These are phyloP conservation scores for Scaptomyza reducta DNA, from an alignment of 2,888 invertebrate species.

Conservation along the genomic window DNA sequence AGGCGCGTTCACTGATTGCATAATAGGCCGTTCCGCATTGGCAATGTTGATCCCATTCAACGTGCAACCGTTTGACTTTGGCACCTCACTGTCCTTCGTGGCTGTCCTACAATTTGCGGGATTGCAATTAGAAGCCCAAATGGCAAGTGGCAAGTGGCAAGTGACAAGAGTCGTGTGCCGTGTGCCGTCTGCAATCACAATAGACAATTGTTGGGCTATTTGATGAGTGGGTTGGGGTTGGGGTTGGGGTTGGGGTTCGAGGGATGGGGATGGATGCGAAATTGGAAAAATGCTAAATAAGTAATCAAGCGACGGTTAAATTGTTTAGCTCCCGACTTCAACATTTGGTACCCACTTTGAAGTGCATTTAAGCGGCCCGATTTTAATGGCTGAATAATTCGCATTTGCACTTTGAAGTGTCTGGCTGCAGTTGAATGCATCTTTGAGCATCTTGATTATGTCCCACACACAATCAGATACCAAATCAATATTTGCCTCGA, in stretches of 20 bases:
- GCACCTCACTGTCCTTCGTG: conserved; percentile 12
- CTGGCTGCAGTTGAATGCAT: conserved; percentile 60
- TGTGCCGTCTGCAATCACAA: conserved; percentile 33
- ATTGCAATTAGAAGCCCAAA: conserved; percentile 68
- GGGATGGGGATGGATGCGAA: conserved; percentile 33
- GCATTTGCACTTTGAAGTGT: conserved; percentile 79
- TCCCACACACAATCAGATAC: conserved; percentile 5
- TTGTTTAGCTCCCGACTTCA: conserved; percentile 24
- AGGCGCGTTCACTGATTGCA: conserved; percentile 51
- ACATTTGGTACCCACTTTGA: conserved; percentile 34
- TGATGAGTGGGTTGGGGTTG: neutral
- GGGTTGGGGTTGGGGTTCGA: neutral
- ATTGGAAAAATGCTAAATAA: conserved; percentile 81
- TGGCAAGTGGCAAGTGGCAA: conserved; percentile 41
- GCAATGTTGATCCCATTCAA: conserved; percentile 39
- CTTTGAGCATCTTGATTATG: conserved; percentile 7
- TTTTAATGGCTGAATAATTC: conserved; percentile 46
- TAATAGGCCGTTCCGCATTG: conserved; percentile 52
- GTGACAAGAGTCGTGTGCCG: conserved; percentile 24
- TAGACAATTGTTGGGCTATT: conserved; percentile 57
- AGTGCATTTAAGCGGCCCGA: conserved; percentile 41
- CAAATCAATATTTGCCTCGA: neutral
- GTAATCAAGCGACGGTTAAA: conserved; percentile 68
- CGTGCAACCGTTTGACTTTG: conserved; percentile 32
- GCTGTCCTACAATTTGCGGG: conserved; percentile 41